Evolutionary conservation across 1,140 invertebrate species (phyloP), one percentile per base, ranked within the genome.

Genomic region (Nephotettix cincticeps): DNA sequence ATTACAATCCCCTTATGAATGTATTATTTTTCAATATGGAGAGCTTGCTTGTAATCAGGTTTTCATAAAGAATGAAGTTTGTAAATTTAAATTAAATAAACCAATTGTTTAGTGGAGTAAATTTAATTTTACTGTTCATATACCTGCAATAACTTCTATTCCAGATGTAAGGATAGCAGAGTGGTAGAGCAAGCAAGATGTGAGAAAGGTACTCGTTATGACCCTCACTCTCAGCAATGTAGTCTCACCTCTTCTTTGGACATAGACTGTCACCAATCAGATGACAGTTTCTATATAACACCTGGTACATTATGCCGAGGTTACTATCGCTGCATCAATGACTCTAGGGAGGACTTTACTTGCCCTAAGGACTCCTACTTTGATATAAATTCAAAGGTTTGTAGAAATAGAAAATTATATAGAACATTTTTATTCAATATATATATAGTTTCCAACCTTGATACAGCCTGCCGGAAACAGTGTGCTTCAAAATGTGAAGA

Each of bases 251-350:
- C 28, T 32, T 17, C 28, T 4, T 4, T 65, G 30, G 66, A 68
- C n/a, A 29, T 21, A 27, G 40, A 51, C 21, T 71, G 69, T 47
- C 17, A 21, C 45, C 9, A 11, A 14, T 25, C 43, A 28, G 28
- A 25, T 28, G 63, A 66, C 45, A 43, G 51, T 19, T 65, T 71
- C 45, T 66, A 63, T 36, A 65, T 54, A 1, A 64, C 58, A 13
- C 73, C 77, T 25, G 77, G 73, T 25, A 73, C 71, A 1, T 45
- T 72, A 29, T 79, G 78, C 61, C 66, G 68, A 56, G 67, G 71
- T 1, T 79, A 78, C 73, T 78, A 78, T 56, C 64, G 67, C 28
- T 78, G 78, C 54, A 67, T 54, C 21, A 54, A 73, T 19, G 75
- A 73, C 66, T 21, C 69, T 27, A 67, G 68, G 1, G 71, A 70